These are phyloP conservation scores for Hiodon alosoides DNA, from an alignment of 2,113 vertebrate species.

Conservation along the genomic window DNA sequence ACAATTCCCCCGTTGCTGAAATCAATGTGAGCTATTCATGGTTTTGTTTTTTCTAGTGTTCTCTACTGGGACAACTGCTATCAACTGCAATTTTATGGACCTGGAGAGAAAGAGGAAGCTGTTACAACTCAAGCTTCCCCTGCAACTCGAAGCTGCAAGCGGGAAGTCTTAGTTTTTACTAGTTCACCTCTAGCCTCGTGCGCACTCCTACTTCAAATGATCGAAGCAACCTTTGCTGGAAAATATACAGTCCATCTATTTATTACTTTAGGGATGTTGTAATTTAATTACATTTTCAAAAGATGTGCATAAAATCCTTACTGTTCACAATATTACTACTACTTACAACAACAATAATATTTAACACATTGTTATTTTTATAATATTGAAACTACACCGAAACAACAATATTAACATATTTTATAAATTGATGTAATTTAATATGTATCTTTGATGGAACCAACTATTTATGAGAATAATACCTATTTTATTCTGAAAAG, in stretches of 20 bases:
- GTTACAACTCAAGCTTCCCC: constrained; percentile 11
- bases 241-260: background rate
- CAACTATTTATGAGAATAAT: too few relatives aligned
- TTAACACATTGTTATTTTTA: background rate
- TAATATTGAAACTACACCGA: background rate
- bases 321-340: background rate
- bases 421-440: too few relatives aligned
- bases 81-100: constrained; percentile 68
- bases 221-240: background rate
- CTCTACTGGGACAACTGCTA: constrained; percentile 67
- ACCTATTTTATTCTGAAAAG: too few relatives aligned
- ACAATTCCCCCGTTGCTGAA: constrained; percentile 61
- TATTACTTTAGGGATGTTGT: background rate
- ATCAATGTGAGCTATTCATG: constrained; percentile 74
- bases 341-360: background rate
- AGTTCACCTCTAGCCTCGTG: constrained; percentile 1
- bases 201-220: background rate
- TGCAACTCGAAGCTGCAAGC: background rate
- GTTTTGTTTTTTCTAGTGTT: constrained; percentile 70
- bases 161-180: constrained; percentile 11
- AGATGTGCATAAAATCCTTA: background rate
- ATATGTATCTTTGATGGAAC: too few relatives aligned
- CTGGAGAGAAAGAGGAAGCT: constrained; percentile 32
- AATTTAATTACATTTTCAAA: too few relatives aligned
- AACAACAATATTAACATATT: too few relatives aligned